phyloP scores from a whole-genome alignment of 2,113 vertebrate species.

The Marmota monax region DNA sequence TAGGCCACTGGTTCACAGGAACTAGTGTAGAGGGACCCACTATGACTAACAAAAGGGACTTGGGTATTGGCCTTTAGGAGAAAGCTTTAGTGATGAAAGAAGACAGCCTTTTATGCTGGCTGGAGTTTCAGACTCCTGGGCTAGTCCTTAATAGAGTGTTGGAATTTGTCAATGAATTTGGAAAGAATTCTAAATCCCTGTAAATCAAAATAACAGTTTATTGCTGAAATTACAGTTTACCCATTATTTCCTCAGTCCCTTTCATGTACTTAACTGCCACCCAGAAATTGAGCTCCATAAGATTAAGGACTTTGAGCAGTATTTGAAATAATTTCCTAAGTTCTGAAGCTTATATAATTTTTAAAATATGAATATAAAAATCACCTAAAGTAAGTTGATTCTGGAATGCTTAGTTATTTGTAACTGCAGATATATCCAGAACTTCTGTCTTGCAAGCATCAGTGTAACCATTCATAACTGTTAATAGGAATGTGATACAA shows the following conservation, averaged over 20 bases:
- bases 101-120: neutral
- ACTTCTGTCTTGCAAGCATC: neutral
- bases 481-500: neutral
- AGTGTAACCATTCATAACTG: neutral
- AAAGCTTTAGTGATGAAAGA: neutral
- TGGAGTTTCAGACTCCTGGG: neutral
- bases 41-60: neutral
- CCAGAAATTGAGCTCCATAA: conserved; percentile 13
- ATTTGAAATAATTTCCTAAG: neutral
- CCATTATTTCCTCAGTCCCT: neutral
- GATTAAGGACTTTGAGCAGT: neutral
- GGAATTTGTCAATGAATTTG: neutral
- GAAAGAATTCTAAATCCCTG: neutral
- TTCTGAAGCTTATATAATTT: neutral
- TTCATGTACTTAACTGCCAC: neutral
- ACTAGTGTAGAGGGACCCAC: neutral
- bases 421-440: neutral
- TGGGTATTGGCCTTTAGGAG: neutral
- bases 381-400: neutral
- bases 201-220: neutral
- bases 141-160: neutral
- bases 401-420: conserved; percentile 33
- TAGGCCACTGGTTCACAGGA: neutral
- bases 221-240: neutral
- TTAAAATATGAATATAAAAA: conserved; percentile 28